Conservation (phyloP, 2,888 invertebrate genomes). For the Napeogenes inachia region DNA sequence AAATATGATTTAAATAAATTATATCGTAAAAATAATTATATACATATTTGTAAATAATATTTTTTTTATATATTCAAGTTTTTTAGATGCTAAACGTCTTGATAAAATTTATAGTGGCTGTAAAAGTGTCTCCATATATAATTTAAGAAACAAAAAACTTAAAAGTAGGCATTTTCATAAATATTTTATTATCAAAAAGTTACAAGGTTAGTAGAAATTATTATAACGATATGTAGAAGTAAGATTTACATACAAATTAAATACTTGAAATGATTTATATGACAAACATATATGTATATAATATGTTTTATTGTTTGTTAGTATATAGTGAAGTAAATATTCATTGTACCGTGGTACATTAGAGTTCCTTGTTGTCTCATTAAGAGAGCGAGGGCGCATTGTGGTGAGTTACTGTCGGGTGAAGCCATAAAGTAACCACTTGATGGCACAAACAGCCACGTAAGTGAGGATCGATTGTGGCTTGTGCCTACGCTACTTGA, state of each 20-base stretch:
- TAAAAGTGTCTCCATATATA: background rate
- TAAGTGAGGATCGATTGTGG: slow-evolving; percentile 19
- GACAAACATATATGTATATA: no score
- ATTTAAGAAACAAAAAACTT: background rate
- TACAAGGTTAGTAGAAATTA: no score
- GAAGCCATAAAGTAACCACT: slow-evolving; percentile 63
- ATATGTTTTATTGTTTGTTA: no score
- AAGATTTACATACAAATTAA: background rate
- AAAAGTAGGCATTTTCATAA: background rate
- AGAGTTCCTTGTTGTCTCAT: slow-evolving; percentile 68
- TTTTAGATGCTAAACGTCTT: background rate
- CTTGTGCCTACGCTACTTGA: background rate
- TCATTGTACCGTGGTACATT: slow-evolving; percentile 49
- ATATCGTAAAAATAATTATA: background rate
- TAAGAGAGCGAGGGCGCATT: slow-evolving; percentile 63
- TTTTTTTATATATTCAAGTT: background rate
- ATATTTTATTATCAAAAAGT: no score
- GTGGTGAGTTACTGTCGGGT: slow-evolving; percentile 64
- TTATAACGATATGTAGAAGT: background rate
- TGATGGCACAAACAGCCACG: slow-evolving; percentile 63
- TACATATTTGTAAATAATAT: background rate
- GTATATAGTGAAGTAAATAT: slow-evolving; percentile 2
- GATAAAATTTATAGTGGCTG: background rate
- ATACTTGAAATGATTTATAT: background rate
- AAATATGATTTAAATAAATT: background rate